phyloP scores from a whole-genome alignment of 2,113 vertebrate species.

The Sinocyclocheilus grahami region DNA sequence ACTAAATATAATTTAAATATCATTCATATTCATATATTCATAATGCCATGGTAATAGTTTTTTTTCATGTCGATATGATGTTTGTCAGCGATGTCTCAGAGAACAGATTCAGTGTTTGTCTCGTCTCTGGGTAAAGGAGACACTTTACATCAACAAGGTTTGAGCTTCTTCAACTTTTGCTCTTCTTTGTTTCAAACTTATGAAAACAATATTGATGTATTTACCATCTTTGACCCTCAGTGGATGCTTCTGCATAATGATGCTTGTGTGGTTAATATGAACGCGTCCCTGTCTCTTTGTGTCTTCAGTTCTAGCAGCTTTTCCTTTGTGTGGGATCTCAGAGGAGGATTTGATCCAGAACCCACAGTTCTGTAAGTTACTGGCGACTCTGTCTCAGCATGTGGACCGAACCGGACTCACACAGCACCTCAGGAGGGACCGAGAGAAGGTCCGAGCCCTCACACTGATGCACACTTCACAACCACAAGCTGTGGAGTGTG shows the following conservation, averaged over 20 bases:
- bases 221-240: too few relatives aligned
- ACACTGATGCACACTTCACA: too few relatives aligned
- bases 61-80: neutral
- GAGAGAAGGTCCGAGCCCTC: slow-evolving; percentile 76
- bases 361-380: slow-evolving; percentile 78
- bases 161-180: neutral
- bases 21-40: too few relatives aligned
- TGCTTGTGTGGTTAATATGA: neutral
- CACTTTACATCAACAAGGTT: slow-evolving; percentile 70
- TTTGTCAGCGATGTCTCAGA: slow-evolving; percentile 29
- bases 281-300: neutral
- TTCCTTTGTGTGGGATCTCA: slow-evolving; percentile 76
- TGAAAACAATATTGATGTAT: too few relatives aligned
- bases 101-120: slow-evolving; percentile 18
- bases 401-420: slow-evolving; percentile 80
- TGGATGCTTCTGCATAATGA: neutral
- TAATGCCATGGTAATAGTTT: neutral
- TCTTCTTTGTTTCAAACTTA: neutral
- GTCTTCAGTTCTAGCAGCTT: slow-evolving; percentile 69
- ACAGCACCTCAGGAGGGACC: slow-evolving; percentile 70
- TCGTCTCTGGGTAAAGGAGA: slow-evolving; percentile 57
- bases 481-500: neutral
- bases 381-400: slow-evolving; percentile 76
- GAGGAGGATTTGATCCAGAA: slow-evolving; percentile 80
- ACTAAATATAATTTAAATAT: neutral